Base-by-base conservation (phyloP, 2,113 vertebrate species). In the Galemys pyrenaicus region DNA sequence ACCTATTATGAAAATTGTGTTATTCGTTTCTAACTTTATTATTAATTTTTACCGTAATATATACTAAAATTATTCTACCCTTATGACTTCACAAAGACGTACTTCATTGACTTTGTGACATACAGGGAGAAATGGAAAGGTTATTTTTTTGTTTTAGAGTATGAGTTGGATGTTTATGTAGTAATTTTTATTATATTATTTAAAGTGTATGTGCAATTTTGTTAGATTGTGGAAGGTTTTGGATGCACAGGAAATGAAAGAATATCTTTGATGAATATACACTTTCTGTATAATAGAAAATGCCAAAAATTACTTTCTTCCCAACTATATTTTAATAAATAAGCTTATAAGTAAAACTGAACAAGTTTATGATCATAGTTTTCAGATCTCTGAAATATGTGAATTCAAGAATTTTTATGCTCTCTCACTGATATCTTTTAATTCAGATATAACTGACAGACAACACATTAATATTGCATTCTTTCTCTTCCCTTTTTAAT, bases 281-380 rank as follows among this genome's bases (percentile, higher is more conserved):
- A 49, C 2, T 58, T 83, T 92, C 8, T 89, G 4, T 56, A 56
- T 56, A 75, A 62, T 24, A 84, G 56, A 60, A 73, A 82, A 82
- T 46, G 7, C 2, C 67, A 19, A 64, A 86, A 78, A 58, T 65
- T 75, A 78, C n/a, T 88, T 78, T 30, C 19, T 84, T 56, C 30
- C 51, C 83, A 74, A 73, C 73, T 79, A 22, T 90, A 26, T 89
- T 89, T 78, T 65, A 87, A 87, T 46, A 0, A 74, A 80, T n/a
- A n/a, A 92, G 28, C 13, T 91, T 70, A 77, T 88, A 78, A 94
- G 71, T 70, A 20, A 89, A 91, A 86, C 26, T 79, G 32, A 91
- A 56, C 24, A 74, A 75, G 46, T 65, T 77, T 71, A 90, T 15
- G 64, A 20, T 15, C 20, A 67, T 56, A 67, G 62, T 67, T 56